Evolutionary conservation across 2,888 invertebrate species (phyloP), one percentile per base, ranked within the genome.

Genomic region (Hyalella azteca): DNA sequence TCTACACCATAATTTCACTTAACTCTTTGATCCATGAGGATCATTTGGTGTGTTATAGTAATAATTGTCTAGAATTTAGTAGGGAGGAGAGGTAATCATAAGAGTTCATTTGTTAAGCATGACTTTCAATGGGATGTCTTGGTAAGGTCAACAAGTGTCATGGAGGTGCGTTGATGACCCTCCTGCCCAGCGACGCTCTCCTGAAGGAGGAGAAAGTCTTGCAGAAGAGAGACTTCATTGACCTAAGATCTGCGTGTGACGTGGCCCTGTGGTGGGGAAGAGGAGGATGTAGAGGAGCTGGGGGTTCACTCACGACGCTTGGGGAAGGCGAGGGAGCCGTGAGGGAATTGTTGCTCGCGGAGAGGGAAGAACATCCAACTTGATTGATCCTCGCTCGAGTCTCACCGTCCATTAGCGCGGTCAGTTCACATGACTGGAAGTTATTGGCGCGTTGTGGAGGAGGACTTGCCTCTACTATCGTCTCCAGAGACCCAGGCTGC

Each of bases 301-400:
- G 79, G 36, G 84, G 84, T 45, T 84, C 84, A 66, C 82, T 82
- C 60, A 81, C 81, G 40, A 82, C 81, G 45, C 82, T 82, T 3
- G 84, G 84, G 41, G 82, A 82, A 32, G 84, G 84, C 15, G 84
- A 84, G 73, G 84, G 84, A 39, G 81, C 82, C n/a, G 82, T 77
- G 13, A 80, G 78, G 29, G 76, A 81, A 15, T 79, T 77, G 39
- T 75, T 79, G 45, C 81, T 80, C 1, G 79, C 81, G 60, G 59
- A 66, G 7, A 82, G 79, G 22, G 82, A 81, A 39, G 79, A 50
- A 60, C 82, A 81, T 5, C 78, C 77, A 32, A 73, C 77, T 29
- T 79, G 36, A 29, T 29, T 48, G 39, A 50, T 73, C 26, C 76
- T 41, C 19, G 78, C 78, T 60, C 78, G 78, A 19, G 81, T 79